Base-by-base conservation (phyloP, 1,140 invertebrate genomes). In the Magallana angulata region DNA sequence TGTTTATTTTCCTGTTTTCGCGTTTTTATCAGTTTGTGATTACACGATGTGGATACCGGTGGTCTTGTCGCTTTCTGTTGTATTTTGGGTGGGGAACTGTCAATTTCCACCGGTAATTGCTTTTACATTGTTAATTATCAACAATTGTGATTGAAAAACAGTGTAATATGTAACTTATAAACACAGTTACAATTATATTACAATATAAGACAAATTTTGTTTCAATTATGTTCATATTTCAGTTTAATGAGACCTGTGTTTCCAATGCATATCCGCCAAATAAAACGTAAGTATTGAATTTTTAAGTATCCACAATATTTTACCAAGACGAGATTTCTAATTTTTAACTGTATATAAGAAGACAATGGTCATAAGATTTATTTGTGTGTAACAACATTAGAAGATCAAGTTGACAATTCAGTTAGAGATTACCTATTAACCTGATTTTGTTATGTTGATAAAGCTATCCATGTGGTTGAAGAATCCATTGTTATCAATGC, bases 231-330 rank as follows among this genome's bases (percentile, higher is more conserved):
- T 48, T 36, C 9, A 16, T 48, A 62, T 88, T 88, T 85, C 83
- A 88, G 87, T 88, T 85, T 85, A 62, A 81, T 58, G 87, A 88
- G 62, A 84, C 64, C 12, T 88, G 87, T 81, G 82, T 88, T 16
- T 36, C 24, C 16, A 88, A 88, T 85, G 71, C 87, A 59, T 88
- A 88, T 84, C 87, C 87, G 12, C 87, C 87, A 62, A 71, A 56
- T 64, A 82, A 84, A 30, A 88, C 57, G 85, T 87, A 87, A 87
- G 59, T 62, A 24, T 59, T 48, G 24, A 24, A 24, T 24, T 24
- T 24, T 24, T 82, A 87, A 87, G 59, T 62, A 24, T 59, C 5
- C 36, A 48, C 36, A 48, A 4, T 48, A 48, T 48, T 48, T 48
- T 48, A 4, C 36, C 36, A 48, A 48, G 36, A 48, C 36, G 36